A percentile compares a stretch with the other conserved stretches of the same genome.
Conservation (phyloP, 2,113 vertebrate species). For the Aptenodytes patagonicus region DNA sequence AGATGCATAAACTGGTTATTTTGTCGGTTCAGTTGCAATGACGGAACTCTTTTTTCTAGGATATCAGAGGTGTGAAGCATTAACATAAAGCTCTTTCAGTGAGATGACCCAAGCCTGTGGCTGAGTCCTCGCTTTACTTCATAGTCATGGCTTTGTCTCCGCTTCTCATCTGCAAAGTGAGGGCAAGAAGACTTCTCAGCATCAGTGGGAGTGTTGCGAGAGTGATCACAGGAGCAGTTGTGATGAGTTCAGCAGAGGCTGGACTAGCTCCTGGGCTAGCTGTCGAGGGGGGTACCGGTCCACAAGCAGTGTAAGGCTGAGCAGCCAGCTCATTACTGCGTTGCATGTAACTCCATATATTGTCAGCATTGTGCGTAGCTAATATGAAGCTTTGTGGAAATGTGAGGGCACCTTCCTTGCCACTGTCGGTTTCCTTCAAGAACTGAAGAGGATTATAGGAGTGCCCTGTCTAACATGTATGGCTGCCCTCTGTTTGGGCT, state of each 20-base stretch:
- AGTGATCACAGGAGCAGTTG: background rate
- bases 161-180: background rate
- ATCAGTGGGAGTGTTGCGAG: background rate
- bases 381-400: background rate
- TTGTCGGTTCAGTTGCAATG: background rate
- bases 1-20: background rate
- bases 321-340: background rate
- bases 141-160: background rate
- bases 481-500: background rate
- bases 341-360: accelerated
- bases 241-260: background rate
- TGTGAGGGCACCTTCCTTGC: background rate
- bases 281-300: accelerated
- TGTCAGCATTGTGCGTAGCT: accelerated
- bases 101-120: background rate
- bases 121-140: background rate
- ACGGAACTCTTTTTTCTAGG: background rate
- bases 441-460: background rate
- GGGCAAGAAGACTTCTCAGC: background rate
- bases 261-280: background rate
- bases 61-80: background rate
- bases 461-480: background rate
- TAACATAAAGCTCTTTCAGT: background rate
- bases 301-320: background rate
- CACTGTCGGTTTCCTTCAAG: background rate